Conservation (phyloP, 2,113 vertebrate genomes). For the Bufo gargarizans region DNA sequence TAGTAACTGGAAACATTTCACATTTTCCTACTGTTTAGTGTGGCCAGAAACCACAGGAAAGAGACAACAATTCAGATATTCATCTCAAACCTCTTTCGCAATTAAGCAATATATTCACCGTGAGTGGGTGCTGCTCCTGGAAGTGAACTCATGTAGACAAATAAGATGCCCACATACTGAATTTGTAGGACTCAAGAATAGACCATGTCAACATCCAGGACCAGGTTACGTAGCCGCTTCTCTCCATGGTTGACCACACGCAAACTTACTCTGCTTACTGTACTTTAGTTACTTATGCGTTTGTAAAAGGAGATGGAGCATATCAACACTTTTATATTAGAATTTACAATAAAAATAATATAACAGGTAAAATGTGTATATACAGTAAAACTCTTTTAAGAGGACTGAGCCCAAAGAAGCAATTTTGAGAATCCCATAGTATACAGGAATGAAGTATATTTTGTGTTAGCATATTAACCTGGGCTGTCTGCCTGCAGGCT, state of each 20-base stretch:
- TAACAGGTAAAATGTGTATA: not conserved
- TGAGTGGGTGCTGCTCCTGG: constrained; percentile 34
- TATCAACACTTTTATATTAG: not conserved
- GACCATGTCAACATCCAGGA: constrained; percentile 18
- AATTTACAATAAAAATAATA: not conserved
- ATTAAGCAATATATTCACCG: constrained; percentile 22
- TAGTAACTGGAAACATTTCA: constrained; percentile 50
- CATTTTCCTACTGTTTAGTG: constrained; percentile 43
- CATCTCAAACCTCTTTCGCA: constrained; percentile 6
- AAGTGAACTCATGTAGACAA: constrained; percentile 40
- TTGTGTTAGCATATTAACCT: no score
- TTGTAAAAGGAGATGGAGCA: not conserved
- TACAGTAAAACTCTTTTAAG: not conserved
- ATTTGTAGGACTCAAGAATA: constrained; percentile 33
- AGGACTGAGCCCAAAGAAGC: no score
- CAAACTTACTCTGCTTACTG: constrained; percentile 1
- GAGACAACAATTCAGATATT: constrained; percentile 36
- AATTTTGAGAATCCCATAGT: no score
- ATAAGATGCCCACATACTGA: constrained; percentile 27
- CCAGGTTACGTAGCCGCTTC: not conserved
- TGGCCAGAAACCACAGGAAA: constrained; percentile 29
- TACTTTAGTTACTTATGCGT: not conserved
- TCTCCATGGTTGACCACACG: constrained; percentile 3
- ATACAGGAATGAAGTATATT: no score
- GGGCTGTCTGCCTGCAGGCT: no score